These are phyloP conservation scores for Pelecanoides urinatrix DNA, from an alignment of 2,113 vertebrate genomes.

Conservation along the genomic window DNA sequence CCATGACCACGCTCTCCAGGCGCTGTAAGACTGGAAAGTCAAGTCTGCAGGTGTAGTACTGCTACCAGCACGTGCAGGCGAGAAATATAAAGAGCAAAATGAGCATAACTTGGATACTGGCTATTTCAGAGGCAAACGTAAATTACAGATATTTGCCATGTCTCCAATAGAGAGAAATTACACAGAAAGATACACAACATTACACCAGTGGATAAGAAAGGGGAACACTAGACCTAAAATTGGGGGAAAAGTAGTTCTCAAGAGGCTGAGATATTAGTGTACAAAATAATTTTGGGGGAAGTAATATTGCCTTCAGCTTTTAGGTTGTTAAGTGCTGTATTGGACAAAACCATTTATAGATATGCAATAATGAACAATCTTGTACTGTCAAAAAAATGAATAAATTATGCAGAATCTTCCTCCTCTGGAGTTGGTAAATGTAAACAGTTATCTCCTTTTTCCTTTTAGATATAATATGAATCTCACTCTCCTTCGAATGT, in stretches of 20 bases:
- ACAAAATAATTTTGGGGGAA: background rate
- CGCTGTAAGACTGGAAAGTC: background rate
- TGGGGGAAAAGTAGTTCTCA: background rate
- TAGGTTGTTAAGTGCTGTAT: background rate
- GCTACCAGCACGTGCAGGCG: rapidly evolving
- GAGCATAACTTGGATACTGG: background rate
- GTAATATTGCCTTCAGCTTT: background rate
- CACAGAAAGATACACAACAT: background rate
- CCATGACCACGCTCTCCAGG: rapidly evolving
- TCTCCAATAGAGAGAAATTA: background rate
- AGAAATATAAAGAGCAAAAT: background rate
- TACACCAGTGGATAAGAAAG: background rate
- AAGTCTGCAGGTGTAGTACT: background rate
- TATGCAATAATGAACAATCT: background rate
- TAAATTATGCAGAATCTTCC: background rate
- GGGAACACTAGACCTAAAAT: background rate
- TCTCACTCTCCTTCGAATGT: background rate
- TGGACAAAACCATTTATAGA: background rate
- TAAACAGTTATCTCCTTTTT: background rate
- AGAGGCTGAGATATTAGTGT: background rate
- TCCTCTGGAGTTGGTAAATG: background rate
- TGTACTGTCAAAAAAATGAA: background rate
- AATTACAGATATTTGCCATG: background rate
- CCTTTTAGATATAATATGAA: background rate
- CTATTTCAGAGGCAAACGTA: background rate